Percentiles rank a stretch among this genome's conserved stretches.
Conservation (phyloP, 2,113 vertebrate species). For the Upupa epops region DNA sequence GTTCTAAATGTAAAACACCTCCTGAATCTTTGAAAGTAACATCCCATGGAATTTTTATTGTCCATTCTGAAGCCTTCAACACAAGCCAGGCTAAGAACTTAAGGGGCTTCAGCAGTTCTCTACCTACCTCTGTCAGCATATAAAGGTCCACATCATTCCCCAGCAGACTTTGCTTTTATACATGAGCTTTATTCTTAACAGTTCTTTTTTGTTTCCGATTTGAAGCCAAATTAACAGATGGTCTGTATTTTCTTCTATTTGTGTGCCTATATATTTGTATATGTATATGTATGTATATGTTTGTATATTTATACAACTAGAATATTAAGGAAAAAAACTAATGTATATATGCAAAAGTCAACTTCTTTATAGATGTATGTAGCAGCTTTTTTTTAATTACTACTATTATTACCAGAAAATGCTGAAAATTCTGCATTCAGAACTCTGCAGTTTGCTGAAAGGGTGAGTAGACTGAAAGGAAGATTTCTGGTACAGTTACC, state of each 20-base stretch:
- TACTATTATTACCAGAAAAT: not conserved
- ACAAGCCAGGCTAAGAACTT: not conserved
- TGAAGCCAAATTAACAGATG: not conserved
- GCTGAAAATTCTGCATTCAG: not conserved
- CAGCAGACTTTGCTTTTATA: not conserved
- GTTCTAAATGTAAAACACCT: not conserved
- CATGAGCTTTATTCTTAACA: not conserved
- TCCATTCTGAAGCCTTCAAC: not conserved
- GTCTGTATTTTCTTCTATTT: not conserved
- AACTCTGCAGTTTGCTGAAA: not conserved
- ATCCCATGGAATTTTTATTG: not conserved
- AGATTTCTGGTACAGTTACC: not conserved
- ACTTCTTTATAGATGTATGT: not conserved
- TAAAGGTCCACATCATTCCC: not conserved
- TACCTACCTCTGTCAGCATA: not conserved
- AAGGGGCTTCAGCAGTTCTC: not conserved
- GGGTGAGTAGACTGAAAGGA: not conserved
- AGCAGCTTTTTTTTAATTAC: not conserved
- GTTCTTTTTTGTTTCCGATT: not conserved
- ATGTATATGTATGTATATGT: too few species aligned
- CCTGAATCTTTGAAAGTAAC: not conserved
- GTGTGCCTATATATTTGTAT: not conserved
- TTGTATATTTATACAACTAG: too few species aligned
- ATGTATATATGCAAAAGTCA: not conserved
- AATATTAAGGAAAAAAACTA: not conserved